Evolutionary conservation across 2,888 invertebrate genomes (phyloP), one percentile per base, ranked within the genome.

Genomic region (Eumacrocentrus americanus): DNA sequence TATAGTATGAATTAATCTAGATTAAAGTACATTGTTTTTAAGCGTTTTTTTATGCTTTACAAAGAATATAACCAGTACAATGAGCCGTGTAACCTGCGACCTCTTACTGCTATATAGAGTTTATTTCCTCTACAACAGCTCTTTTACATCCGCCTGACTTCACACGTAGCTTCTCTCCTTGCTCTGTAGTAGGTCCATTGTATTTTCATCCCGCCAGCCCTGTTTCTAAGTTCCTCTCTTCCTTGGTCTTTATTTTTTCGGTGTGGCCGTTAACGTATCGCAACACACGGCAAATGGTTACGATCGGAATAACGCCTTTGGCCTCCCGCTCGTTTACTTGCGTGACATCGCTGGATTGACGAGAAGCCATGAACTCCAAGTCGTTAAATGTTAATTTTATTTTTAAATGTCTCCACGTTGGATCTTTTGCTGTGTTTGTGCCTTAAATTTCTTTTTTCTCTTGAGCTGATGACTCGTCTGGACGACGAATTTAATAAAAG

Each of bases 331-430:
- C 44, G 44, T 40, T 52, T 16, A 14, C 38, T 38, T 37, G 53
- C 42, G 50, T 56, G 51, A 58, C 60, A 42, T 47, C 47, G 48
- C 50, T 54, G 56, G 51, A 64, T 61, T 35, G 47, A 60, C 59
- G 57, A 60, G 51, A 47, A 37, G 47, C 51, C 35, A 61, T 60
- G 53, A 63, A 61, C 61, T 63, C 63, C 16, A 47, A n/a, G 58
- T 63, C 67, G 66, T 67, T 68, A 67, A 67, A 68, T 65, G 61
- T 64, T 65, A 66, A 67, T 66, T 65, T 63, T 44, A 46, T 63
- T 64, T 68, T 65, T 63, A 67, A 61, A 65, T 62, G 56, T 48
- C 60, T 55, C 60, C 14, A 22, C 11, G 16, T 12, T 16, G 16
- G 38, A 9, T 48, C 12, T 12, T 14, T 22, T 20, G 16, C 29